Evolutionary conservation across 64 coral and sea anemone genomes (phyloP), one percentile per base, ranked within the genome.

Genomic region (Catalaphyllia jardinei): DNA sequence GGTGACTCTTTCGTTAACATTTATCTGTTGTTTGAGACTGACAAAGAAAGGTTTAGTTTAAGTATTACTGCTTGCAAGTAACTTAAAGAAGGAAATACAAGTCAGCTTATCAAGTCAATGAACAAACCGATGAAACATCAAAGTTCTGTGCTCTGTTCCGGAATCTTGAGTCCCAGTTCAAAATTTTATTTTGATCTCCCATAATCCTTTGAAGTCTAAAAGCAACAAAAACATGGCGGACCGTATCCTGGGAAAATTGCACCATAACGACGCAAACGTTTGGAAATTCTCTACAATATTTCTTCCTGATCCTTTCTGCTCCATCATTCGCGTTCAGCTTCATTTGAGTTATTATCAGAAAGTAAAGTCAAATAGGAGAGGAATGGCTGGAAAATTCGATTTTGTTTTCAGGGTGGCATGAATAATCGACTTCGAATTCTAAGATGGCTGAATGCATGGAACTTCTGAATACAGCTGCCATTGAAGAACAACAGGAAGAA

Each of bases 401-500:
- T 16, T 57, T 14, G 15, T 57, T 13, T 57, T 2, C 11, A 13
- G 22, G 22, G 9, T 29, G n/a, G 65, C 10, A 18, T 10, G 20
- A 1, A 35, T 35, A 1, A 24, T 77, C 74, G 35, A 78, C 33
- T 71, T 52, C 9, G 1, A 35, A 35, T 35, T 35, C 33, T 13
- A 16, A 29, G 14, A 92, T 94, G 93, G 93, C 88, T 20, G 77
- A 71, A 69, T 91, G 55, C 77, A 74, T 95, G 60, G 83, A 95
- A 24, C 24, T 74, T 59, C 46, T 72, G 15, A 75, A 82, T 15
- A 77, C 83, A 61, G 63, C 31, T 83, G 28, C 61, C 67, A 59
- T 90, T 24, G 46, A 27, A 46, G 95, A 96, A 83, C 95, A 96
- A 42, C 82, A 88, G 67, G 92, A 96, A 75, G 95, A 96, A 83